Evolutionary conservation across 2,797 vertebrate species (phyloP).

Genomic region (Phataginus tricuspis): DNA sequence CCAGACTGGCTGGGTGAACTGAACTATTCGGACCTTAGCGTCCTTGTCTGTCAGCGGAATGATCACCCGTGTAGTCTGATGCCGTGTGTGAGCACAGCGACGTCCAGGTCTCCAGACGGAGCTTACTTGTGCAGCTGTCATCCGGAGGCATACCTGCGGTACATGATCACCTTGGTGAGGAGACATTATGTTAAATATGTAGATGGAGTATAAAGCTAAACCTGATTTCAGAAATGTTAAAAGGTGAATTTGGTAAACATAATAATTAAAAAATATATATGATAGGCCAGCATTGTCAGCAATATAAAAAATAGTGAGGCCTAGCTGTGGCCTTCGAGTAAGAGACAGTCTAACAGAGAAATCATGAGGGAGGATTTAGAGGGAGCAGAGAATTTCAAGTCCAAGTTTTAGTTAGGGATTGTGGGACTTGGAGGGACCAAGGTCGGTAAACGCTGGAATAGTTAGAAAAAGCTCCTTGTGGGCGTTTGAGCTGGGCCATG

Average conservation of each 20-base stretch:
- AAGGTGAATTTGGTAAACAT: background rate
- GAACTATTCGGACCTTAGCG: background rate
- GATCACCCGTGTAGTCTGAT: background rate
- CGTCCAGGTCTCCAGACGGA: background rate
- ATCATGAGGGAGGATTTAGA: background rate
- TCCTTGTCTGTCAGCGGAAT: background rate
- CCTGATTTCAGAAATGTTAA: slow-evolving; percentile 47
- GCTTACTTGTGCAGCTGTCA: background rate
- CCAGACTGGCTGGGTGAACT: background rate
- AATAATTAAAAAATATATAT: background rate
- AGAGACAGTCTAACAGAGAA: background rate
- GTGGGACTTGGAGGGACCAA: background rate
- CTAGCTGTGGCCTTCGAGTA: background rate
- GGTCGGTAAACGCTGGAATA: background rate
- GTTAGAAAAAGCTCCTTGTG: background rate
- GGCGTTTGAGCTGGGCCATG: background rate
- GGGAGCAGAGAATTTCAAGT: background rate
- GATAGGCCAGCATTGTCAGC: background rate
- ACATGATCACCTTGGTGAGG: background rate
- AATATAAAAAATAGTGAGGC: background rate
- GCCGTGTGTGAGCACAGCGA: background rate
- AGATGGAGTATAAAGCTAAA: background rate
- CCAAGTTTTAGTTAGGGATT: background rate
- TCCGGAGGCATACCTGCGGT: background rate
- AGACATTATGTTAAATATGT: background rate